A percentile compares a stretch with the other conserved stretches of the same genome.
These are phyloP conservation scores for Aphidius ervi DNA, from an alignment of 1,140 invertebrate species.

Conservation along the genomic window DNA sequence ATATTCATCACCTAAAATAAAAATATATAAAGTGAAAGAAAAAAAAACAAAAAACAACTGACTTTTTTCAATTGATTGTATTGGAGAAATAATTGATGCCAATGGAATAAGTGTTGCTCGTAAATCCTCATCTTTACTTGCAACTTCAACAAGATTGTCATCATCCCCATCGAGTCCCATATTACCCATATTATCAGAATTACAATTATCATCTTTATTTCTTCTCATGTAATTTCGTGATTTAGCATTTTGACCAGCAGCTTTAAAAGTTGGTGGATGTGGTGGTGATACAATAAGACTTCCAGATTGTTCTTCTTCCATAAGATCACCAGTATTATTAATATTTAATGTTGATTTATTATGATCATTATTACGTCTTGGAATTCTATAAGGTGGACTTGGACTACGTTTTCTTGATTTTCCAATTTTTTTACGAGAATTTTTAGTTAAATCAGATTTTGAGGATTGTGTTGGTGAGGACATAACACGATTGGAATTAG, in stretches of 20 bases:
- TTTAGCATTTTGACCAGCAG: constrained; percentile 58
- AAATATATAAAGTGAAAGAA: constrained; percentile 1
- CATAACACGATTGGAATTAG: constrained; percentile 23
- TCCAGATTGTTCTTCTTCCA: constrained; percentile 50
- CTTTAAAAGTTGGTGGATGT: constrained; percentile 57
- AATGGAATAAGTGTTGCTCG: constrained; percentile 36
- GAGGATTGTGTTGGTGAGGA: constrained; percentile 36
- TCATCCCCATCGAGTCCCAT: constrained; percentile 24
- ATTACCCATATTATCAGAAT: constrained; percentile 20
- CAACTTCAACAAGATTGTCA: constrained; percentile 30
- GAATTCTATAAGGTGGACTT: constrained; percentile 47
- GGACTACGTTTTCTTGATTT: constrained; percentile 46
- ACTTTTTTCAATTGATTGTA: too few relatives aligned
- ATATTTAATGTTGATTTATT: constrained; percentile 30
- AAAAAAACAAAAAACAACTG: background rate
- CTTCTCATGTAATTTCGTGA: constrained; percentile 62
- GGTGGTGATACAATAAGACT: constrained; percentile 48
- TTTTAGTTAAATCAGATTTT: constrained; percentile 39
- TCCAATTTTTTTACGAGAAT: constrained; percentile 36
- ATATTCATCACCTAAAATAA: constrained; percentile 1
- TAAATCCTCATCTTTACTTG: constrained; percentile 50
- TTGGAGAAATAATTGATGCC: too few relatives aligned
- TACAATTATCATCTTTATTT: constrained; percentile 48
- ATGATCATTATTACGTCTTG: constrained; percentile 34
- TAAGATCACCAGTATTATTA: constrained; percentile 39